Percentiles rank a stretch among this genome's conserved stretches.
phyloP scores from a whole-genome alignment of 2,888 invertebrate genomes.

The Geophilus truncorum region DNA sequence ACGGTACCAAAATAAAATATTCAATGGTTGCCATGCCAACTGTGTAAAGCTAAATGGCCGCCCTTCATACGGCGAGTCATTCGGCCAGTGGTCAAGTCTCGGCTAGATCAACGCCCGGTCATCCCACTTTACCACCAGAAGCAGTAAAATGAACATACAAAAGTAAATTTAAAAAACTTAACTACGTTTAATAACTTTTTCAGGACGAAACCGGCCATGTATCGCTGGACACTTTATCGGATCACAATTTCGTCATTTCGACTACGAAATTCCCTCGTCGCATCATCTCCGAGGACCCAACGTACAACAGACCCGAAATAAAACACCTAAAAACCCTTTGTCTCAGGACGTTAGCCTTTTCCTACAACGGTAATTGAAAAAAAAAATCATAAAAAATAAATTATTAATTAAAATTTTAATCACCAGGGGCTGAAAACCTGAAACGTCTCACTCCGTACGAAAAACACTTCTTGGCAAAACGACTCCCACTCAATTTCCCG shows the following conservation, averaged over 20 bases:
- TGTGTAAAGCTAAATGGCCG: too few relatives aligned
- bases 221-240: not conserved
- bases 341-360: not conserved
- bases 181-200: too few relatives aligned
- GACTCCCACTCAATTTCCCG: constrained; percentile 4
- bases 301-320: not conserved
- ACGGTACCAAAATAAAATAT: too few relatives aligned
- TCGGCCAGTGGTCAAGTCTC: too few relatives aligned
- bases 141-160: too few relatives aligned
- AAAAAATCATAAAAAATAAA: not conserved
- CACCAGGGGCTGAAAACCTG: not conserved
- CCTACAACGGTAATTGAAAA: not conserved
- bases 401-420: not conserved
- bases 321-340: not conserved
- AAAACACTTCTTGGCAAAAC: not conserved
- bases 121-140: too few relatives aligned
- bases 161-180: too few relatives aligned
- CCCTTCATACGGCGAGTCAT: too few relatives aligned
- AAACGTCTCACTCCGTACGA: not conserved
- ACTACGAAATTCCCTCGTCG: not conserved
- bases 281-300: constrained; percentile 27
- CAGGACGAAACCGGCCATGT: not conserved
- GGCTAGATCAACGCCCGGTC: too few relatives aligned
- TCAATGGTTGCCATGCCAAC: too few relatives aligned
- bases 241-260: not conserved